Evolutionary conservation across 2,113 vertebrate genomes (phyloP), one percentile per base, ranked within the genome.

Genomic region (Cygnus buccinator): DNA sequence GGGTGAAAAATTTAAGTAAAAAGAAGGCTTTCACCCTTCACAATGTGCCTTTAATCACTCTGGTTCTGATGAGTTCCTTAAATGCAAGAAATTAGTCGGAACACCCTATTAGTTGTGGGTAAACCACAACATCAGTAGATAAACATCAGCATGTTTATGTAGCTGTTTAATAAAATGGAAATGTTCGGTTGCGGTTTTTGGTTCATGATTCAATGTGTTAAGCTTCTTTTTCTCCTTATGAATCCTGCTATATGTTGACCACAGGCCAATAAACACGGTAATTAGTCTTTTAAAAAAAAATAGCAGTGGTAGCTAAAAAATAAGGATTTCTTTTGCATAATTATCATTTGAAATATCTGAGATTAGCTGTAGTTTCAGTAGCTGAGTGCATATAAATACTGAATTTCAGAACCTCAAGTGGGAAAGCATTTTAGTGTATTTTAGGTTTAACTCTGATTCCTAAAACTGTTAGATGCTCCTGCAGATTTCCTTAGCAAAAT

Each of bases 1-100:
- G 81, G 25, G 87, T 63, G 58, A 73, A 77, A 94, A 92, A 78
- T 6, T 93, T 87, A 90, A 97, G 82, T 95, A 94, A 97, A 94
- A 95, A 94, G 74, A 70, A 94, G 92, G 79, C 94, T 95, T 96
- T 95, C 81, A 71, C 79, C 87, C 54, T 87, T 95, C 93, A 95
- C 91, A 96, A 57, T 74, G 26, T 97, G 95, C 93, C 97, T 98
- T 98, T 97, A 97, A 97, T 98, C 97, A 96, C 91, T 83, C 37
- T 55, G 70, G 73, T 92, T 96, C 83, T 97, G 94, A 95, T 96
- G 91, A 97, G 83, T 97, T 93, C 50, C 94, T 96, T 94, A 96
- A 97, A 97, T 93, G 94, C 93, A 96, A 94, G 95, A 97, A 97
- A 97, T 96, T 94, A 95, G 95, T 96, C 39, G 72, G 91, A 97